These are phyloP conservation scores for Drosophila cardini DNA, from an alignment of 1,140 invertebrate species.

Conservation along the genomic window DNA sequence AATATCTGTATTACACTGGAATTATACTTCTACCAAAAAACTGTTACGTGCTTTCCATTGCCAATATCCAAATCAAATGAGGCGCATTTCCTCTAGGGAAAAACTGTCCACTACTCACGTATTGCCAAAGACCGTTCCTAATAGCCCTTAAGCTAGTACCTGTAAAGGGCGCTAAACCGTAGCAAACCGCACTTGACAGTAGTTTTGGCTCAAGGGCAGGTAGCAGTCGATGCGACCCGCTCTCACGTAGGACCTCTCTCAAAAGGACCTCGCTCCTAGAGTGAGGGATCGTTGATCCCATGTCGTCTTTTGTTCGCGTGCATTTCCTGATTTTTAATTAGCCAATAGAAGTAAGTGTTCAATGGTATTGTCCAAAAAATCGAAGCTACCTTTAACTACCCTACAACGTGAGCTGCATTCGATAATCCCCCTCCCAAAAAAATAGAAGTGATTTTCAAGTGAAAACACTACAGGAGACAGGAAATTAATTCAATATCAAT, in stretches of 20 bases:
- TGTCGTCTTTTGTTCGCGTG: slow-evolving; percentile 51
- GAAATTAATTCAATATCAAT: slow-evolving; percentile 67
- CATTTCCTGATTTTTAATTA: slow-evolving; percentile 76
- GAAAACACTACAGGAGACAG: slow-evolving; percentile 40
- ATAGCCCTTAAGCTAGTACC: slow-evolving; percentile 39
- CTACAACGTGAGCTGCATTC: slow-evolving; percentile 54
- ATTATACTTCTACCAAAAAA: background rate
- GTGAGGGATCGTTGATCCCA: slow-evolving; percentile 16
- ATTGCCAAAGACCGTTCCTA: slow-evolving; percentile 9
- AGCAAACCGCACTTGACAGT: slow-evolving; percentile 70
- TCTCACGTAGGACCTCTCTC: slow-evolving; percentile 48
- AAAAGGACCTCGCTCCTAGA: background rate
- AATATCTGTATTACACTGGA: slow-evolving; percentile 12
- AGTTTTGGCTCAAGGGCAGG: slow-evolving; percentile 20
- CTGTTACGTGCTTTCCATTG: slow-evolving; percentile 52
- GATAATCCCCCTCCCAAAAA: slow-evolving; percentile 21
- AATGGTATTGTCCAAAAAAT: slow-evolving; percentile 39
- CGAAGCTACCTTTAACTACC: background rate
- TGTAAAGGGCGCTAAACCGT: slow-evolving; percentile 58
- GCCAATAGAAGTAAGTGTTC: slow-evolving; percentile 32
- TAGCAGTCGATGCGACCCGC: slow-evolving; percentile 37
- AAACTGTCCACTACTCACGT: slow-evolving; percentile 39
- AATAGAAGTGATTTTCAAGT: slow-evolving; percentile 16
- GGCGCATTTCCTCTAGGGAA: slow-evolving; percentile 43
- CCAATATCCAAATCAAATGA: slow-evolving; percentile 45